Evolutionary conservation across 2,113 vertebrate species (phyloP).

Genomic region (Andinoacara biseriatus): DNA sequence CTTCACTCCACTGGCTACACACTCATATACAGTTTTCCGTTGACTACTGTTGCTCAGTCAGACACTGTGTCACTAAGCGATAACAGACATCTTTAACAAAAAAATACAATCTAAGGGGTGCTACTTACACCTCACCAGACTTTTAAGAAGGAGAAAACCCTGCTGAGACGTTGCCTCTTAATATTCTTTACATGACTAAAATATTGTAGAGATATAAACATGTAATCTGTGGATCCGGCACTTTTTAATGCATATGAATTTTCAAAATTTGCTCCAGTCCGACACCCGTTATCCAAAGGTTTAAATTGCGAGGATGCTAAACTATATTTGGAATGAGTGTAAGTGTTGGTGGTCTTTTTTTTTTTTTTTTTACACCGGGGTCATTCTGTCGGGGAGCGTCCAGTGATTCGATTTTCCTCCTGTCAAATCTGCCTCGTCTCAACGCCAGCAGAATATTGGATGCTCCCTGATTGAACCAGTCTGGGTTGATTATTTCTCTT

Average conservation of each 20-base stretch:
- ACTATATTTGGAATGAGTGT: not conserved
- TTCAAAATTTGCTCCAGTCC: not conserved
- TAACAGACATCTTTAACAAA: slow-evolving; percentile 40
- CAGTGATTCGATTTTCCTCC: not conserved
- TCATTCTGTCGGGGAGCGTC: not conserved
- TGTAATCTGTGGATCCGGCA: not conserved
- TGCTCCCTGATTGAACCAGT: not conserved
- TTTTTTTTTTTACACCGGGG: not conserved
- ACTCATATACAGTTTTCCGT: slow-evolving; percentile 56
- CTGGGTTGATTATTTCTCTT: not conserved
- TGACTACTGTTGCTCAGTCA: slow-evolving; percentile 81
- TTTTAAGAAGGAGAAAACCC: not conserved
- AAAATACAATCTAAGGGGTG: not conserved
- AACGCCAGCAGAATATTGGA: not conserved
- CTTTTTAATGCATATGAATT: not conserved
- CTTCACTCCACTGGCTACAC: slow-evolving; percentile 63
- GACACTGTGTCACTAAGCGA: slow-evolving; percentile 76
- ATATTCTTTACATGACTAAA: slow-evolving; percentile 18
- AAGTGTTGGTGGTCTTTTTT: not conserved
- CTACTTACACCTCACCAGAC: not conserved
- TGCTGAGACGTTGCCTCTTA: slow-evolving; percentile 29
- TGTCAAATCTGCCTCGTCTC: slow-evolving; percentile 7
- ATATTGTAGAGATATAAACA: slow-evolving; percentile 4
- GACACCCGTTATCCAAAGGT: not conserved
- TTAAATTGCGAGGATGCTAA: not conserved